Base-by-base conservation (phyloP, 2,113 vertebrate genomes). In the Dasypus novemcinctus region DNA sequence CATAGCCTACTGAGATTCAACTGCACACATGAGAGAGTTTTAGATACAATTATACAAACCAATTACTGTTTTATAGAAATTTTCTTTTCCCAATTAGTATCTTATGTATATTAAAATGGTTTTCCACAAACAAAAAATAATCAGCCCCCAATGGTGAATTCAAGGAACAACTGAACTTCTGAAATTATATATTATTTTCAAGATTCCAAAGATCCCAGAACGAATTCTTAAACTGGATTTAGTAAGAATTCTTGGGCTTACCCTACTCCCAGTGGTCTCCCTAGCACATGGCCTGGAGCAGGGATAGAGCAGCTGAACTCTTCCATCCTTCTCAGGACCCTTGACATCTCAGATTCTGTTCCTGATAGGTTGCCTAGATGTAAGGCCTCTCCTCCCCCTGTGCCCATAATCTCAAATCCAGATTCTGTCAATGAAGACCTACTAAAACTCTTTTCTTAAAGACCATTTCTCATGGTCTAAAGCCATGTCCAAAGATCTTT, bases 141-240 rank as follows among this genome's bases (percentile, higher is more conserved):
- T 78, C 29, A 91, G 31, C 15, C n/a, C 49, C 69, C 5, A 46
- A 68, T 82, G 71, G 13, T 72, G 25, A 79, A 82, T 91, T 87
- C 9, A 74, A 63, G n/a, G 46, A 85, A 81, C 57, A 80, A 33
- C 23, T 57, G 11, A 82, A 71, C 15, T 71, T 94, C 31, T 61
- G 25, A 89, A 89, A 93, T 15, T 59, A 81, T 21, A 54, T 66
- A 21, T 31, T 88, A 49, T 94, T 94, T 87, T 66, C 68, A 92
- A 90, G 52, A 57, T 27, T 90, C 91, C 74, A 57, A 31, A 71
- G 61, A 20, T 31, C 74, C 41, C 17, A 89, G 68, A 76, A 66
- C 14, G 21, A 61, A 2, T 90, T 96, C 66, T 94, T 95, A 78
- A 89, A 27, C 31, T 92, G 7, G 5, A 78, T 4, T 87, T 46